Percentiles rank a stretch among this genome's conserved stretches.
phyloP scores from a whole-genome alignment of 2,113 vertebrate species.

The Melospiza georgiana region DNA sequence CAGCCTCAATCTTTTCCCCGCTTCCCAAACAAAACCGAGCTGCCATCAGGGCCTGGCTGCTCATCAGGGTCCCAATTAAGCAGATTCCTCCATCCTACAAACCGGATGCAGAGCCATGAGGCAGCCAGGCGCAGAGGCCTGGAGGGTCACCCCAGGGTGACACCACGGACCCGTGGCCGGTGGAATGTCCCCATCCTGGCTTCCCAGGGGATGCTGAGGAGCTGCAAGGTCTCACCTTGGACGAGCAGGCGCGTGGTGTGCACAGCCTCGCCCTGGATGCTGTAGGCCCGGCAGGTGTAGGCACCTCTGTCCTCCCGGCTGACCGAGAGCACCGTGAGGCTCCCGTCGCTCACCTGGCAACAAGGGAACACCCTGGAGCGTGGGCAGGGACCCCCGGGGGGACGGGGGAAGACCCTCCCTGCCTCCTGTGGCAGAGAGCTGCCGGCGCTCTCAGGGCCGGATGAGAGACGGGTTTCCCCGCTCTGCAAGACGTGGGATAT shows the following conservation, averaged over 20 bases:
- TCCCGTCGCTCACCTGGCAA: slow-evolving; percentile 89
- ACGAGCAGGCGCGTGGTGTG: slow-evolving; percentile 95
- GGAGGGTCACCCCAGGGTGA: fast-evolving
- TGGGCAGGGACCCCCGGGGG: not conserved
- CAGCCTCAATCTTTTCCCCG: slow-evolving; percentile 15
- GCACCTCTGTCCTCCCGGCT: slow-evolving; percentile 92
- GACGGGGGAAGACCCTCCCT: not conserved
- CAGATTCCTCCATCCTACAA: not conserved
- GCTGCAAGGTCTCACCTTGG: slow-evolving; percentile 81
- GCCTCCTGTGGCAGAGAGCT: not conserved
- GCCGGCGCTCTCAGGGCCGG: not conserved
- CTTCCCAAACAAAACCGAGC: not conserved
- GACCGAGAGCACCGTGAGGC: slow-evolving; percentile 87
- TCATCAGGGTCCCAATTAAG: not conserved
- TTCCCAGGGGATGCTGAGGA: not conserved
- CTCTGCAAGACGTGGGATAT: slow-evolving; percentile 9
- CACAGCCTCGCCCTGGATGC: slow-evolving; percentile 95
- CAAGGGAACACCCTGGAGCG: not conserved
- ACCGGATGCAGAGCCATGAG: fast-evolving
- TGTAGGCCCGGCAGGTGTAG: slow-evolving; percentile 95
- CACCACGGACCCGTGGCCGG: not conserved
- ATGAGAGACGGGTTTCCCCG: slow-evolving; percentile 44
- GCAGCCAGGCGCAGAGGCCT: not conserved
- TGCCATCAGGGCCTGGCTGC: not conserved
- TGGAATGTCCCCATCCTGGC: not conserved